Conservation (phyloP, 1,140 invertebrate genomes). For the Drosophila yakuba region DNA sequence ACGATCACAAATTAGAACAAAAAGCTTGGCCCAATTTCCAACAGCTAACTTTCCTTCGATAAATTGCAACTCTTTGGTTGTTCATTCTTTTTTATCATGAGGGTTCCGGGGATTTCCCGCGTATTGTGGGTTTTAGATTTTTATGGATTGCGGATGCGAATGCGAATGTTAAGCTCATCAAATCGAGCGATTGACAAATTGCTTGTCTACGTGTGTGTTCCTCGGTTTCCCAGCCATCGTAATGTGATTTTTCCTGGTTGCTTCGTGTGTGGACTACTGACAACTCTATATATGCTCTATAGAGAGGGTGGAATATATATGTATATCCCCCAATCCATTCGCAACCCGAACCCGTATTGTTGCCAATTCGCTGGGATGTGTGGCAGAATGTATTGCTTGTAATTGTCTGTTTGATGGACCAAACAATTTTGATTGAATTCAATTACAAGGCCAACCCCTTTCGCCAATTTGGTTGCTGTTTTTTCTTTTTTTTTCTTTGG, state of each 20-base stretch:
- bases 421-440: slow-evolving; percentile 85
- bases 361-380: slow-evolving; percentile 30
- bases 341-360: slow-evolving; percentile 11
- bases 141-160: slow-evolving; percentile 15
- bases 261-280: slow-evolving; percentile 59
- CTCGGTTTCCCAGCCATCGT: slow-evolving; percentile 30
- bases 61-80: slow-evolving; percentile 30
- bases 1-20: not conserved
- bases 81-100: slow-evolving; percentile 1
- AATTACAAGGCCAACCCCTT: slow-evolving; percentile 66
- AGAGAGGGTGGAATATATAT: not conserved
- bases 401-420: slow-evolving; percentile 83
- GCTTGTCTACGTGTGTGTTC: slow-evolving; percentile 77
- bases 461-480: not conserved
- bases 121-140: not conserved
- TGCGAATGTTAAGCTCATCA: slow-evolving; percentile 59
- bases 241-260: slow-evolving; percentile 14
- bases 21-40: slow-evolving; percentile 1
- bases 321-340: not conserved
- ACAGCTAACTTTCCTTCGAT: not conserved
- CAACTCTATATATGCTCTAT: slow-evolving; percentile 52
- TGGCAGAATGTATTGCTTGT: slow-evolving; percentile 64
- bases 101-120: slow-evolving; percentile 1
- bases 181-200: slow-evolving; percentile 79
- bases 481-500: not conserved